Percentiles rank a stretch among this genome's conserved stretches.
phyloP scores from a whole-genome alignment of 2,113 vertebrate genomes.

The Pithys albifrons region DNA sequence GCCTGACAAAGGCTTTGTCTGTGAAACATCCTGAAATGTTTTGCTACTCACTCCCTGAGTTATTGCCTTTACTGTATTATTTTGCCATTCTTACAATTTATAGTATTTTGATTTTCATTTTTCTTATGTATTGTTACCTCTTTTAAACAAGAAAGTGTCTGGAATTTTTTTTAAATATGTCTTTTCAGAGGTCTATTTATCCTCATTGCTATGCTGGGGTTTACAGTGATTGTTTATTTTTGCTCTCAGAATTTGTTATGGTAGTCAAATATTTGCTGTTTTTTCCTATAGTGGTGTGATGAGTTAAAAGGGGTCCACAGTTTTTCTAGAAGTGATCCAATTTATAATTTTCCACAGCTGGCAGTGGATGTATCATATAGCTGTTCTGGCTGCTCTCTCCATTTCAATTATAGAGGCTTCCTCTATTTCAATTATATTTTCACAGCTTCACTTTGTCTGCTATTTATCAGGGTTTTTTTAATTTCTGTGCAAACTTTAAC shows the following conservation, averaged over 20 bases:
- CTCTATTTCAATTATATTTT: not conserved
- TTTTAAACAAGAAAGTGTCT: not conserved
- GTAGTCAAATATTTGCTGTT: constrained; percentile 48
- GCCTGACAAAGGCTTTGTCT: not conserved
- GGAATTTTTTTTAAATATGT: not conserved
- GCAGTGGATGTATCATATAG: constrained; percentile 40
- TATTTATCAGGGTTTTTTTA: not conserved
- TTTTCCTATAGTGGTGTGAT: not conserved
- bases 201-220: constrained; percentile 19
- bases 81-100: not conserved
- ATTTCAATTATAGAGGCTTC: not conserved
- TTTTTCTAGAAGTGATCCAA: constrained; percentile 62
- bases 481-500: not conserved
- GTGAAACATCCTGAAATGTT: not conserved
- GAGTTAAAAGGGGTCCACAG: constrained; percentile 52
- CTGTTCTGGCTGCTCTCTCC: constrained; percentile 32
- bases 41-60: not conserved
- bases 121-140: not conserved
- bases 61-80: not conserved
- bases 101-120: not conserved
- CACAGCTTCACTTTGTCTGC: not conserved
- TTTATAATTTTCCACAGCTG: constrained; percentile 63
- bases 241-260: constrained; percentile 45
- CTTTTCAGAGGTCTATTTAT: constrained; percentile 20
- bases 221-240: constrained; percentile 28